Evolutionary conservation across 2,797 vertebrate species (phyloP), one percentile per base, ranked within the genome.

Genomic region (Yasuhikotakia modesta): DNA sequence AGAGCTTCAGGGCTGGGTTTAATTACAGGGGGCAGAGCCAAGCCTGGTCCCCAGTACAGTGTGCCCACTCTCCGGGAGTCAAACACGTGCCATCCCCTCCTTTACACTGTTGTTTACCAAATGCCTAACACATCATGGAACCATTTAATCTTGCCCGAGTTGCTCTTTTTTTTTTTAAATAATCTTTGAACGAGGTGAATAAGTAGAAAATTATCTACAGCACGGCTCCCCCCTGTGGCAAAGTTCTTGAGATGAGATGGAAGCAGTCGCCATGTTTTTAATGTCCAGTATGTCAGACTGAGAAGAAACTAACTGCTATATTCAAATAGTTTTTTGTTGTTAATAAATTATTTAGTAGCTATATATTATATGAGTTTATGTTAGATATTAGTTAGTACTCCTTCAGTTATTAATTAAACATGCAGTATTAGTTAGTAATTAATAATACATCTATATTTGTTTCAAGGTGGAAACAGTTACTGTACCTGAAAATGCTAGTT

Each of bases 81-180:
- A 70, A 85, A 79, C 79, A 79, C 64, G 61, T 74, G 76, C 80
- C 73, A 64, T 75, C 76, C 77, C 76, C 80, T 79, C 81, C 78
- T 53, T 76, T 73, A 58, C 24, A 21, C 80, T 68, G 81, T 82
- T 85, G 84, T 85, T 87, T 86, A 86, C 82, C 73, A 82, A 85
- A 79, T 70, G 79, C 63, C 73, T 65, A 73, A 79, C 78, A 84
- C 84, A 87, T 86, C 77, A 82, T 85, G 80, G 82, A 87, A 84
- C 74, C 77, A 84, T 85, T 85, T 72, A 72, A 79, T 39, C 53
- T 69, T 53, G 30, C 35, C 77, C 21, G 39, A 50, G 27, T 70
- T 75, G 66, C 67, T 53, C 48, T 69, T 45, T 43, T 58, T 63
- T 74, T 32, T 60, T 14, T 5, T 60, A 60, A 68, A 80, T 45